Conservation (phyloP, 2,113 vertebrate species). For the Cathartes aura region DNA sequence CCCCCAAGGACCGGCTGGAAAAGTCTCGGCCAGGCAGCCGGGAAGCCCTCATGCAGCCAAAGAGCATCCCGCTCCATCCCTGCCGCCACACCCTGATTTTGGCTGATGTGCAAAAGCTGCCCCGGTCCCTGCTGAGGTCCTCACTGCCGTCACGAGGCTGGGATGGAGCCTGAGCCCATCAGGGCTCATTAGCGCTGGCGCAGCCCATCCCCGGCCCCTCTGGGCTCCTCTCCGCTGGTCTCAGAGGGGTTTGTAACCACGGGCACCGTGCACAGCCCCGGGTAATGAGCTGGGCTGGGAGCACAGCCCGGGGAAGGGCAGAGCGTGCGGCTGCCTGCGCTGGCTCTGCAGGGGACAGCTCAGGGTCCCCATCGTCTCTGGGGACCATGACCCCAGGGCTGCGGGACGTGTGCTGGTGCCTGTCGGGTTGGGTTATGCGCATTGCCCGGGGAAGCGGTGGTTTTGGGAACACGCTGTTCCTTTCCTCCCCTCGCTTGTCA, state of each 20-base stretch:
- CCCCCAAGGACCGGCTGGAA: rapidly evolving
- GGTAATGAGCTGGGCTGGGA: background rate
- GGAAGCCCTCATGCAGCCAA: background rate
- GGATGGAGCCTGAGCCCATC: background rate
- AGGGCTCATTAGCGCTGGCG: rapidly evolving
- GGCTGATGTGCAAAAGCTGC: background rate
- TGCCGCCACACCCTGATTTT: background rate
- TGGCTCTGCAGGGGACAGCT: background rate
- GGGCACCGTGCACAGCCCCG: rapidly evolving
- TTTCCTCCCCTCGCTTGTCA: background rate
- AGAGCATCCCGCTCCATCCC: background rate
- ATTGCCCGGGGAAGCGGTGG: rapidly evolving
- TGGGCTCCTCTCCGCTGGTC: background rate
- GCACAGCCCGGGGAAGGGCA: background rate
- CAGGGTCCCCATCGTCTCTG: background rate
- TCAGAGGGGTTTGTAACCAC: background rate
- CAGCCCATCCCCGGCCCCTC: background rate
- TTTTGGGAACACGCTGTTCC: background rate
- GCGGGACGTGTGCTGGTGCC: rapidly evolving
- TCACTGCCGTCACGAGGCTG: rapidly evolving
- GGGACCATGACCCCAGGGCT: background rate
- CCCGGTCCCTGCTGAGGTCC: background rate
- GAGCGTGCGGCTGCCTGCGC: rapidly evolving
- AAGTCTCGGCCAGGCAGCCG: rapidly evolving
- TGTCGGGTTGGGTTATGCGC: background rate